Conservation (phyloP, 2,113 vertebrate species). For the Meriones unguiculatus region DNA sequence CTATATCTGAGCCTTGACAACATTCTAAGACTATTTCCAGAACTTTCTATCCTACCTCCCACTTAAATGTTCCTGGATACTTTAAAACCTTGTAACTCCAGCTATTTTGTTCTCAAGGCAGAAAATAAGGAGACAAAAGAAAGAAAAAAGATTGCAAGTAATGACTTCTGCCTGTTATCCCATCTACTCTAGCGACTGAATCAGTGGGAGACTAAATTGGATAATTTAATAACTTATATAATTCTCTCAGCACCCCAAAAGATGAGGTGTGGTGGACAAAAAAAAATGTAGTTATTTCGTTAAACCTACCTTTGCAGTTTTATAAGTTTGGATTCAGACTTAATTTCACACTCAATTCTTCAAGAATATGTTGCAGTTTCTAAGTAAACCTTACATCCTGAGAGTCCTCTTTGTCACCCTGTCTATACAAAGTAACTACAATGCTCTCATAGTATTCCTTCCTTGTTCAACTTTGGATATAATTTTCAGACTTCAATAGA, state of each 20-base stretch:
- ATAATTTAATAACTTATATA: background rate
- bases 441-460: background rate
- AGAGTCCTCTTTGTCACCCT: background rate
- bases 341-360: background rate
- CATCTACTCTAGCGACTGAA: background rate
- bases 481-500: background rate
- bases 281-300: background rate
- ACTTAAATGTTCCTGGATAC: background rate
- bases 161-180: background rate
- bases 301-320: slow-evolving; percentile 8
- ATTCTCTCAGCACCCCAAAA: background rate
- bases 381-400: background rate
- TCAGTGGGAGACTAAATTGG: background rate
- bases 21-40: background rate
- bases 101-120: background rate
- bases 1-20: background rate
- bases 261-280: background rate
- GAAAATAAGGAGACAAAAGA: background rate
- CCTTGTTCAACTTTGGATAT: background rate
- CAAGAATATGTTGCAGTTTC: background rate
- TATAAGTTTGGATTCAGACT: background rate
- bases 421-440: background rate
- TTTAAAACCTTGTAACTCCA: background rate
- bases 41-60: background rate
- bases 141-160: background rate